Conservation (phyloP, 2,797 vertebrate genomes). For the Thalassophryne amazonica region DNA sequence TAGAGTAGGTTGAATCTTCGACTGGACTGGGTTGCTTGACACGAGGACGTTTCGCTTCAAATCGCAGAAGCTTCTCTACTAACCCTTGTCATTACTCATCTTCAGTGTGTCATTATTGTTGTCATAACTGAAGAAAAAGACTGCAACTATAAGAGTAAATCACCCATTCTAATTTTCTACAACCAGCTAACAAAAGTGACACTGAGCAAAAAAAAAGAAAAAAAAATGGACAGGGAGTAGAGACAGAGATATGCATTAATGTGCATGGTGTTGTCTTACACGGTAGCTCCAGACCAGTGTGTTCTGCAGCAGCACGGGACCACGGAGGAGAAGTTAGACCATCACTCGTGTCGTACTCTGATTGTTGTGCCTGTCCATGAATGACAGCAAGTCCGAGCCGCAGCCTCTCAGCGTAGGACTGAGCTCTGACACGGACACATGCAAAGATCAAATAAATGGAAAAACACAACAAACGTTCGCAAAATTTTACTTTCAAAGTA, state of each 20-base stretch:
- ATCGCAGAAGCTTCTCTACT: too few species aligned
- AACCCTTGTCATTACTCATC: too few species aligned
- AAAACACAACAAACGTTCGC: not conserved
- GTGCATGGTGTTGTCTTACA: slow-evolving; percentile 78
- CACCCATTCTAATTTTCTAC: not conserved
- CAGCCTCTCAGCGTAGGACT: slow-evolving; percentile 93
- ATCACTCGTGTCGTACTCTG: slow-evolving; percentile 92
- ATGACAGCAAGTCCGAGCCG: slow-evolving; percentile 93
- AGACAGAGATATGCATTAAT: not conserved
- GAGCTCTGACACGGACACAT: slow-evolving; percentile 80
- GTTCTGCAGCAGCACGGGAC: slow-evolving; percentile 84
- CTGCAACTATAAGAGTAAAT: not conserved
- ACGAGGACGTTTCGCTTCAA: too few species aligned
- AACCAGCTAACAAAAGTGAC: not conserved
- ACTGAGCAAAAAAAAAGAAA: not conserved
- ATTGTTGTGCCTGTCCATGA: slow-evolving; percentile 91
- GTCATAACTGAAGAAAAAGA: not conserved
- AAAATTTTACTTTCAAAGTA: too few species aligned
- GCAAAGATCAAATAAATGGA: slow-evolving; percentile 17
- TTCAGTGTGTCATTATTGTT: not conserved
- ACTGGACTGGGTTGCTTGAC: too few species aligned
- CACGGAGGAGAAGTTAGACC: slow-evolving; percentile 90
- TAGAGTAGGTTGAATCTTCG: too few species aligned
- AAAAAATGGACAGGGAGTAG: not conserved
- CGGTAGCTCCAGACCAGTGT: slow-evolving; percentile 91